Conservation (phyloP, 2,888 invertebrate species). For the Leptarthrus brevirostris region DNA sequence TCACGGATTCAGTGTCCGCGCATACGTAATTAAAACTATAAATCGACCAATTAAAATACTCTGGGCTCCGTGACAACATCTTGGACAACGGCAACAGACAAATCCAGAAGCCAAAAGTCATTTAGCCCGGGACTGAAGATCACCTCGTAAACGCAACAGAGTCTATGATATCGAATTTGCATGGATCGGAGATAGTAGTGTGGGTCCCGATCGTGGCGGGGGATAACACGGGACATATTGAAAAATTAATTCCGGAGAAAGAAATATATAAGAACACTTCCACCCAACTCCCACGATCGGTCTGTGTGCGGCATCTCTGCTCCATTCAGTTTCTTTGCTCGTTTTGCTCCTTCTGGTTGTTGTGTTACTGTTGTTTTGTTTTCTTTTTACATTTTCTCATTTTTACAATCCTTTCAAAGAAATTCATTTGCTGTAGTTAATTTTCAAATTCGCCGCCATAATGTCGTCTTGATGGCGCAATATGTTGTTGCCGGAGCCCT, state of each 20-base stretch:
- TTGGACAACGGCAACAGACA: slow-evolving; percentile 60
- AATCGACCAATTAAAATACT: slow-evolving; percentile 68
- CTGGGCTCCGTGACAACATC: slow-evolving; percentile 67
- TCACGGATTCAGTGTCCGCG: slow-evolving; percentile 68
- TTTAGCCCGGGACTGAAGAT: slow-evolving; percentile 32
- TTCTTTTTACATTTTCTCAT: slow-evolving; percentile 48
- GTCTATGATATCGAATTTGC: slow-evolving; percentile 44
- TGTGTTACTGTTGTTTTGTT: not conserved
- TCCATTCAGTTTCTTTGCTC: slow-evolving; percentile 11
- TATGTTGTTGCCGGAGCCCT: slow-evolving; percentile 48
- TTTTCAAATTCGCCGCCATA: slow-evolving; percentile 55
- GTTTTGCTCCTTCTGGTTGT: not conserved
- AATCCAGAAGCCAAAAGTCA: not conserved
- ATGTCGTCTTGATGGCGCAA: slow-evolving; percentile 54
- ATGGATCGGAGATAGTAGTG: slow-evolving; percentile 14
- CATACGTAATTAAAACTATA: slow-evolving; percentile 69
- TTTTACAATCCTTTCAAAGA: slow-evolving; percentile 52
- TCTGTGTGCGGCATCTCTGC: slow-evolving; percentile 48
- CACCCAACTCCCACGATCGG: slow-evolving; percentile 53
- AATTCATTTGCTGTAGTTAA: slow-evolving; percentile 54
- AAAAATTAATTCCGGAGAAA: slow-evolving; percentile 53
- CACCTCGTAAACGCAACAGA: slow-evolving; percentile 45
- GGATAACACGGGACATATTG: slow-evolving; percentile 54
- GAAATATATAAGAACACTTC: slow-evolving; percentile 44
- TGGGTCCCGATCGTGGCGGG: slow-evolving; percentile 48